These are phyloP conservation scores for Myoxocephalus aenaeus DNA, from an alignment of 2,797 vertebrate genomes.

Conservation along the genomic window DNA sequence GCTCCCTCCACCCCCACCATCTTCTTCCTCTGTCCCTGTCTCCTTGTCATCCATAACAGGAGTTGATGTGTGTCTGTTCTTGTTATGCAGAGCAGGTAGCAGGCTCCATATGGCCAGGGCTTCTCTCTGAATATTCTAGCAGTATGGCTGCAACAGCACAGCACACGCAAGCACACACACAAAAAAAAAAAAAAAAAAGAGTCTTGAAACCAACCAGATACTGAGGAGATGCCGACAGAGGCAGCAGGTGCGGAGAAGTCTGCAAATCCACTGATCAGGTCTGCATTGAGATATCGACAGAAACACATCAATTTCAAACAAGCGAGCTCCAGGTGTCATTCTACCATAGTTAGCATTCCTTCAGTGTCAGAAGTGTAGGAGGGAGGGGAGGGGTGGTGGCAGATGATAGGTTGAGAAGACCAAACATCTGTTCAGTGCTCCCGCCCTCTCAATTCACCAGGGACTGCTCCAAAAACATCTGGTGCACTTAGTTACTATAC, in stretches of 20 bases:
- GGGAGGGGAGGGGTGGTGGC: conserved; percentile 73
- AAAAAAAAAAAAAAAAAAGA: conserved; percentile 16
- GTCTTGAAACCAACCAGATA: conserved; percentile 85
- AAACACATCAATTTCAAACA: conserved; percentile 58
- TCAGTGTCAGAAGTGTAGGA: conserved; percentile 80
- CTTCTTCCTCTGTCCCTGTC: conserved; percentile 76
- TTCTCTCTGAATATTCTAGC: conserved; percentile 84
- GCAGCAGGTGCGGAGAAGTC: conserved; percentile 91
- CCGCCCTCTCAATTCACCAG: conserved; percentile 91
- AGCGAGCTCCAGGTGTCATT: conserved; percentile 70
- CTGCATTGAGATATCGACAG: conserved; percentile 72
- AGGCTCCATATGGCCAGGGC: conserved; percentile 89
- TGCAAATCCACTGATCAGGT: conserved; percentile 92
- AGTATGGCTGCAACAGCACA: conserved; percentile 74
- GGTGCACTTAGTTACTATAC: conserved; percentile 88
- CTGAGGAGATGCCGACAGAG: conserved; percentile 84
- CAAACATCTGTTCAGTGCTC: conserved; percentile 94
- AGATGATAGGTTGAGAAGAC: conserved; percentile 80
- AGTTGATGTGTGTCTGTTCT: conserved; percentile 90
- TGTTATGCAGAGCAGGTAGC: conserved; percentile 93
- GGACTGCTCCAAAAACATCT: conserved; percentile 95
- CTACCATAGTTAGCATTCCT: conserved; percentile 75
- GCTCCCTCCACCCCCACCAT: conserved; percentile 67
- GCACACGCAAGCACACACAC: conserved; percentile 56
- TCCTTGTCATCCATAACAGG: conserved; percentile 89